phyloP scores from a whole-genome alignment of 2,888 invertebrate genomes.

The Cheilosia impressa region DNA sequence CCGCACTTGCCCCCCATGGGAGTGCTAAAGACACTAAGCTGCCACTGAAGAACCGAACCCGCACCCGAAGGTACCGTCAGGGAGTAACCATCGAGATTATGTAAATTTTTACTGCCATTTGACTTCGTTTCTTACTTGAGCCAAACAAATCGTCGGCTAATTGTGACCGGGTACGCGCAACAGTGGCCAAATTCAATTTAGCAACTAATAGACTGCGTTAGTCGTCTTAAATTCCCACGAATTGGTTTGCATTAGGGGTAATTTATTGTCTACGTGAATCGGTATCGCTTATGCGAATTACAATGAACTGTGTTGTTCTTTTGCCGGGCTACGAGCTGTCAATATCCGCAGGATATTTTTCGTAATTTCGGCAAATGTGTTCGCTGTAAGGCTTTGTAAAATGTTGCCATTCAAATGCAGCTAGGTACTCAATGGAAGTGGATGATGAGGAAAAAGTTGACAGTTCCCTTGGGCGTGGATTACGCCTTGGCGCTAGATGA shows the following conservation, averaged over 20 bases:
- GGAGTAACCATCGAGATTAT: conserved; percentile 46
- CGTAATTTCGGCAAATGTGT: too few species aligned
- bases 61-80: not conserved
- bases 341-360: not conserved
- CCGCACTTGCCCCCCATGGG: not conserved
- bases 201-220: conserved; percentile 33
- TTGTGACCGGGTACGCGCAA: conserved; percentile 7
- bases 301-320: not conserved
- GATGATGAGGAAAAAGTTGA: too few species aligned
- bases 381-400: too few species aligned
- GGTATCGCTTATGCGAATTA: conserved; percentile 4
- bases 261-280: conserved; percentile 20
- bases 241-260: conserved; percentile 19
- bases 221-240: conserved; percentile 37
- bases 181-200: conserved; percentile 19
- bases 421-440: too few species aligned
- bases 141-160: conserved; percentile 52
- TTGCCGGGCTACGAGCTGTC: not conserved
- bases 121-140: conserved; percentile 50
- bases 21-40: not conserved
- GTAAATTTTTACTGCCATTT: conserved; percentile 56
- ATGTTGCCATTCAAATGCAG: too few species aligned
- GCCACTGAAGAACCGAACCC: conserved; percentile 1
- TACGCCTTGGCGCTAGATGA: too few species aligned
- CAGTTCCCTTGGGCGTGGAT: not conserved